Conservation (phyloP, 2,113 vertebrate species). For the Lucifuga dentata region DNA sequence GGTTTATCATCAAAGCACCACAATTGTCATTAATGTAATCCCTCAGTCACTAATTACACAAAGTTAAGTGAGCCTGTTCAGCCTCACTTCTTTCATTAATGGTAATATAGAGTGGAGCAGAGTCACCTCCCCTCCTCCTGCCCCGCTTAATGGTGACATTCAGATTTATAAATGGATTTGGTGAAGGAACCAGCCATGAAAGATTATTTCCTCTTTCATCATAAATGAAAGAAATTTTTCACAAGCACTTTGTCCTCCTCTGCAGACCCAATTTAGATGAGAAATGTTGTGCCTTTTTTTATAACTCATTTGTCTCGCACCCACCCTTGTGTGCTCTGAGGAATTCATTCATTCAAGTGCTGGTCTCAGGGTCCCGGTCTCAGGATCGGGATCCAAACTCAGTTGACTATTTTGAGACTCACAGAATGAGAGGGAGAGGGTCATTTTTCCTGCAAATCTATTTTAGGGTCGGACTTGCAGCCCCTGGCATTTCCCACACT, state of each 20-base stretch:
- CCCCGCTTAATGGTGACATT: constrained; percentile 72
- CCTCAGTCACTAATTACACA: constrained; percentile 68
- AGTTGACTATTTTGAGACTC: constrained; percentile 80
- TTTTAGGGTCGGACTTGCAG: constrained; percentile 70
- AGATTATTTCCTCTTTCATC: constrained; percentile 82
- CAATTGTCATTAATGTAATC: constrained; percentile 54
- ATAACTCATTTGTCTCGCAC: constrained; percentile 72
- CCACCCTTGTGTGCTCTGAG: constrained; percentile 62
- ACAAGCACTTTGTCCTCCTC: constrained; percentile 79
- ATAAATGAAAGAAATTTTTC: constrained; percentile 78
- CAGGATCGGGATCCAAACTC: constrained; percentile 67
- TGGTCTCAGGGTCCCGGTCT: constrained; percentile 69
- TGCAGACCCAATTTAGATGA: constrained; percentile 85
- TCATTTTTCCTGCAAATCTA: constrained; percentile 63
- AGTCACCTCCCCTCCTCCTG: constrained; percentile 54
- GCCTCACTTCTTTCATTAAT: constrained; percentile 67
- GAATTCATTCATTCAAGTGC: constrained; percentile 82
- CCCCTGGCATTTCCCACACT: constrained; percentile 79
- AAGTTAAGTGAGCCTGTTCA: constrained; percentile 68
- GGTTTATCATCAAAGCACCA: constrained; percentile 20
- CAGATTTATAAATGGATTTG: constrained; percentile 80
- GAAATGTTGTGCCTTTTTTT: constrained; percentile 74
- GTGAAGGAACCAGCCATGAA: constrained; percentile 76
- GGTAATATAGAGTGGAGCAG: constrained; percentile 60
- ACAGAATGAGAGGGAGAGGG: constrained; percentile 75